These are phyloP conservation scores for Drosophila burlai DNA, from an alignment of 1,140 invertebrate species.

Conservation along the genomic window DNA sequence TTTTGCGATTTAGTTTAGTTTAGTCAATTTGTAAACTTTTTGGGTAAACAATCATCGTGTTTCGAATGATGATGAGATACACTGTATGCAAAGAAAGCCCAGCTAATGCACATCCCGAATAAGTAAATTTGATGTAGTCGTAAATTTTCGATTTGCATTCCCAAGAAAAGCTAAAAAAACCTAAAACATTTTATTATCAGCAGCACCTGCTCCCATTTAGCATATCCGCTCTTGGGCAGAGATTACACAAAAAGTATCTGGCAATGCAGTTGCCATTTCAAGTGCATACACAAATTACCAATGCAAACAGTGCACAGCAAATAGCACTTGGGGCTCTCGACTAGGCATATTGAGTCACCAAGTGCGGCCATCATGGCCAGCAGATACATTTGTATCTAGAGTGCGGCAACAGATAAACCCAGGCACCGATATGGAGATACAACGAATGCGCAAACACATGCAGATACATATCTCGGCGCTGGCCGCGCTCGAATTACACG, in stretches of 20 bases:
- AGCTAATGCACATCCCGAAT: no score
- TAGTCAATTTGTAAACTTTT: background rate
- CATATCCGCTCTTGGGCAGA: background rate
- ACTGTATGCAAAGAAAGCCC: no score
- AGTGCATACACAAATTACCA: conserved; percentile 82
- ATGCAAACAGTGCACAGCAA: conserved; percentile 63
- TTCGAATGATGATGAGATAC: no score
- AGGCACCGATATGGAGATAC: conserved; percentile 34
- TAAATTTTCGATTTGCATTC: no score
- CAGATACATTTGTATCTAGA: conserved; percentile 62
- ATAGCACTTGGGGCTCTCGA: conserved; percentile 42
- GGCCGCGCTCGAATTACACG: conserved; percentile 58
- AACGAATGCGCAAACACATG: conserved; percentile 42
- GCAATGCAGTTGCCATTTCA: conserved; percentile 61
- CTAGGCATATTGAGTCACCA: conserved; percentile 77
- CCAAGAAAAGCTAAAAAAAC: no score
- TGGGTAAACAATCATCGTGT: background rate
- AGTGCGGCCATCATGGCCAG: conserved; percentile 67
- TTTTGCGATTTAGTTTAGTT: no score
- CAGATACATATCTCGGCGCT: conserved; percentile 46
- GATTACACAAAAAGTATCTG: conserved; percentile 6
- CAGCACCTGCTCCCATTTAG: background rate
- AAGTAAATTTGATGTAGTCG: no score
- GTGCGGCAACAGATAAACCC: conserved; percentile 37
- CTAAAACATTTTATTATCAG: no score